phyloP scores from a whole-genome alignment of 2,797 vertebrate species.

The Semotilus atromaculatus region DNA sequence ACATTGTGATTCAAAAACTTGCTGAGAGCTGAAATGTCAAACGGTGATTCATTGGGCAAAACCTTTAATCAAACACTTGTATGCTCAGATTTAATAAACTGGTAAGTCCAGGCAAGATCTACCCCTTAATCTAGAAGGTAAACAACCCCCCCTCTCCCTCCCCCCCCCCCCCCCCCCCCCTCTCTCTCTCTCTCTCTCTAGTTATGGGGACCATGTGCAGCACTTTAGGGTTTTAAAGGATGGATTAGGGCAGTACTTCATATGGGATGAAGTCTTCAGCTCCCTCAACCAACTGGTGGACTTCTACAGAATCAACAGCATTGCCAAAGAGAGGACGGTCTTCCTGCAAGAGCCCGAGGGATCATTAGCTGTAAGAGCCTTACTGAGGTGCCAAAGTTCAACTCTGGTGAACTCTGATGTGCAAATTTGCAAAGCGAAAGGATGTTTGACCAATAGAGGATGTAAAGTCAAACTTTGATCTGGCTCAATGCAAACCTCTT shows the following conservation, averaged over 20 bases:
- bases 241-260: conserved; percentile 84
- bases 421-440: not conserved
- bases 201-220: conserved; percentile 91
- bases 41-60: conserved; percentile 15
- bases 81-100: conserved; percentile 14
- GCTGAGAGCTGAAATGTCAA: conserved; percentile 20
- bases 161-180: no score
- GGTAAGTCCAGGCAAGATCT: conserved; percentile 2
- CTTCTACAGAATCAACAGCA: conserved; percentile 90
- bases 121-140: not conserved
- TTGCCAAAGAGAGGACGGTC: conserved; percentile 87
- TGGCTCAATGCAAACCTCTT: not conserved
- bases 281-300: conserved; percentile 95
- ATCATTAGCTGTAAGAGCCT: conserved; percentile 61
- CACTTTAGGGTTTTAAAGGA: conserved; percentile 97
- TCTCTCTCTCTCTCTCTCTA: conserved; percentile 58
- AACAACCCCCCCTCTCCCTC: not conserved
- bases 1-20: conserved; percentile 7
- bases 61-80: conserved; percentile 21
- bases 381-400: not conserved
- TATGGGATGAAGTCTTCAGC: conserved; percentile 95
- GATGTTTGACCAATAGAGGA: not conserved
- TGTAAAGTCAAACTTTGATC: not conserved
- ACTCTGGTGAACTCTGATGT: conserved; percentile 30
- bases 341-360: conserved; percentile 86